Evolutionary conservation across 2,113 vertebrate genomes (phyloP).

Genomic region (Grus americana): DNA sequence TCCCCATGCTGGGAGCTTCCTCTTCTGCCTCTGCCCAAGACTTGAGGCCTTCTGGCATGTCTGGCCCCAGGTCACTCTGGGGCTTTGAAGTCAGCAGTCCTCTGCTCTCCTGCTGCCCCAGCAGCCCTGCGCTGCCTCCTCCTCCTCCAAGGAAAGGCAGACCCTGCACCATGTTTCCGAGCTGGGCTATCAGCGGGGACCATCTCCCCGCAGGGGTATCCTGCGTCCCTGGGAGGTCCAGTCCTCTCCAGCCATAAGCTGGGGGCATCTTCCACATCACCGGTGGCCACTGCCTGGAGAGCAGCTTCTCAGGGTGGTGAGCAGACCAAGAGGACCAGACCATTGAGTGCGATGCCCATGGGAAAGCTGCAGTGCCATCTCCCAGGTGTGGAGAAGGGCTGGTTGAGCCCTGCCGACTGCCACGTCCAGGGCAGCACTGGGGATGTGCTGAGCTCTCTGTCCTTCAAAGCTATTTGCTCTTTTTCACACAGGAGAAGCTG

Average conservation of each 20-base stretch:
- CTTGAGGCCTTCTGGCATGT: neutral
- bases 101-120: neutral
- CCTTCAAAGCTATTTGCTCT: neutral
- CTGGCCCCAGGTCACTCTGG: neutral
- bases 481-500: neutral
- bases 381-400: neutral
- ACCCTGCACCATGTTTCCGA: rapidly evolving
- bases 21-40: conserved; percentile 31
- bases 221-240: neutral
- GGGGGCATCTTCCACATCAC: neutral
- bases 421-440: neutral
- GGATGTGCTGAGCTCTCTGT: neutral
- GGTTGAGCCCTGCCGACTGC: rapidly evolving
- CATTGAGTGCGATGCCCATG: neutral
- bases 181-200: neutral
- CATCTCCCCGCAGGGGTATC: neutral
- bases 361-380: neutral
- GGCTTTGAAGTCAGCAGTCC: neutral
- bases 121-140: neutral
- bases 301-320: neutral
- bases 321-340: neutral
- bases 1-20: conserved; percentile 67
- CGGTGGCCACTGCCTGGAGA: neutral
- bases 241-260: neutral
- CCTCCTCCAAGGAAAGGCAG: neutral